phyloP scores from a whole-genome alignment of 2,888 invertebrate species.

The Chymomyza fuscimana region DNA sequence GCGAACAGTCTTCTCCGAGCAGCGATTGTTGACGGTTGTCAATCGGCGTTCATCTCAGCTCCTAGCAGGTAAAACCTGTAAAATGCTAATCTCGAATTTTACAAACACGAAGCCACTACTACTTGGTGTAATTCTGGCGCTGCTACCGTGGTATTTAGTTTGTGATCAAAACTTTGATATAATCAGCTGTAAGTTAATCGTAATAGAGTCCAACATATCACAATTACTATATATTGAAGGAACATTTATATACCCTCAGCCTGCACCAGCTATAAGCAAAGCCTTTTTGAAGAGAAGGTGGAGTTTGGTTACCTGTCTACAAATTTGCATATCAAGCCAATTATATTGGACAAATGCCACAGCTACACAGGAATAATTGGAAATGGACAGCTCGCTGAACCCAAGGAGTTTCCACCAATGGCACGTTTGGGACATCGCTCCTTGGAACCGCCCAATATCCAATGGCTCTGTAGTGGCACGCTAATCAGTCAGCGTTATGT shows the following conservation, averaged over 20 bases:
- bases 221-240: no score
- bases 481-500: constrained; percentile 59
- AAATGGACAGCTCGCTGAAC: constrained; percentile 62
- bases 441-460: constrained; percentile 18
- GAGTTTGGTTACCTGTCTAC: constrained; percentile 51
- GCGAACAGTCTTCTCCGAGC: not conserved
- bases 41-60: not conserved
- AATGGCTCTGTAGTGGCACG: constrained; percentile 75
- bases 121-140: not conserved
- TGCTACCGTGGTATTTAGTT: not conserved
- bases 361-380: constrained; percentile 79
- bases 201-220: not conserved
- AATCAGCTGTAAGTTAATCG: not conserved
- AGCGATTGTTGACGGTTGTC: not conserved
- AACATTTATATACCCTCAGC: constrained; percentile 21
- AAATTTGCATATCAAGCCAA: constrained; percentile 27
- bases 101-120: not conserved
- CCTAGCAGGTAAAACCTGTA: not conserved
- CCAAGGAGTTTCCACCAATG: constrained; percentile 76
- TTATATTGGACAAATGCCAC: constrained; percentile 53
- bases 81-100: not conserved
- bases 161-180: not conserved
- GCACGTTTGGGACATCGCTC: constrained; percentile 57
- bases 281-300: constrained; percentile 52
- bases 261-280: constrained; percentile 55